Evolutionary conservation across 1,140 invertebrate genomes (phyloP), one percentile per base, ranked within the genome.

Genomic region (Bombyx mandarina): DNA sequence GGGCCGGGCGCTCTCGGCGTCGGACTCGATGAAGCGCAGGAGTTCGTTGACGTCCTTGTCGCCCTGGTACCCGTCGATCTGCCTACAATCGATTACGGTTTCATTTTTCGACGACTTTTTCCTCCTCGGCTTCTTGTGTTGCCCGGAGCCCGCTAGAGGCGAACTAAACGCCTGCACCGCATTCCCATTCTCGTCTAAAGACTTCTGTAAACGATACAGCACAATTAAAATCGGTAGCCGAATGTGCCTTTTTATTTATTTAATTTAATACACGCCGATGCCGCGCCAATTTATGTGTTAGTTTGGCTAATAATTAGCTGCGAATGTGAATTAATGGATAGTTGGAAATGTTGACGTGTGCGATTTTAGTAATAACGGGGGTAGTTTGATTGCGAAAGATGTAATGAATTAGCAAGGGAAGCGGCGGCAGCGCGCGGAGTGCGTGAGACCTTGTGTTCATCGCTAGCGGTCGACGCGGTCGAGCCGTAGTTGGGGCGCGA

Each of bases 151-250:
- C 61, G 90, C 89, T 60, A 89, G 62, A 48, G 81, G 74, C 49
- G 83, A 90, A 67, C 77, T 82, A 61, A 88, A 88, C 52, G 80
- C 85, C 68, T 91, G 90, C 49, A 92, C 84, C 43, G 91, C 84
- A 71, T 93, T 93, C 58, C 90, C 91, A 71, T 92, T 93, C 79
- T 92, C 91, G 75, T 93, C 91, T 45, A 91, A 74, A 46, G 91
- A 89, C 75, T 92, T 92, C 83, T 92, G 82, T 66, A 88, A 88
- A 71, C 26, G 26, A 35, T 35, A 35, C 2, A 2, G 26, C 26
- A 35, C 26, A 35, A 35, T 35, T 35, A 35, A 1, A 35, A 35
- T 35, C 26, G 4, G 2, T 35, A 35, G 26, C 26, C 4, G 26
- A 35, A 35, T 35, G 26, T 35, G 26, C 4, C 26, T 35, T 5